Base-by-base conservation (phyloP, 2,797 vertebrate species). In the Saxicola maurus region DNA sequence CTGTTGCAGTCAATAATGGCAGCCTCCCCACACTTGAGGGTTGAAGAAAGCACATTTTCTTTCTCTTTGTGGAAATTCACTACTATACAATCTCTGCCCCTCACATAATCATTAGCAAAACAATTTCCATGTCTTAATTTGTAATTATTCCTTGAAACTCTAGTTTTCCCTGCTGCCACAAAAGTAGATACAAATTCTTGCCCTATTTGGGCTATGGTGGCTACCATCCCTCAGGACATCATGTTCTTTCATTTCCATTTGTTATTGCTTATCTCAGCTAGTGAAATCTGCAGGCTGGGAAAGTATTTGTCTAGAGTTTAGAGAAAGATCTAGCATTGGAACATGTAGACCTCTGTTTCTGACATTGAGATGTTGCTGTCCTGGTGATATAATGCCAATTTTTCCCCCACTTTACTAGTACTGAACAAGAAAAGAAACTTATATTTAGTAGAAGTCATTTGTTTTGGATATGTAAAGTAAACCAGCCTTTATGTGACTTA, bases 151-250 rank as follows among this genome's bases (percentile, higher is more conserved):
- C 31, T 77, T 59, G 19, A 49, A 66, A 59, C 5, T 35, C 28
- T 59, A 23, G 28, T 55, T 80, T 77, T 42, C 40, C n/a, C 31
- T 30, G 5, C 14, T 69, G 25, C 14, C 21, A 65, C n/a, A 69
- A 57, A 88, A 37, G 10, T 10, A 30, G 6, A 35, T 27, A 48
- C 3, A n/a, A 53, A 21, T 61, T 53, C 15, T 82, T 75, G 17
- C 14, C 6, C 1, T 28, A 14, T 12, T 40, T 17, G 5, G 35
- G 13, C 31, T 86, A 20, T 45, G 0, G 1, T 1, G 1, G 16
- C 43, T 82, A 37, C 30, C 7, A 13, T 33, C 56, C 19, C 13
- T 72, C 31, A 73, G 76, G 46, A 35, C 16, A 38, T 13, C 11
- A 4, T n/a, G 10, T 69, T 82, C 31, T 66, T 69, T 66, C 18